These are phyloP conservation scores for Drosophila persimilis DNA, from an alignment of 1,140 invertebrate species.

Conservation along the genomic window DNA sequence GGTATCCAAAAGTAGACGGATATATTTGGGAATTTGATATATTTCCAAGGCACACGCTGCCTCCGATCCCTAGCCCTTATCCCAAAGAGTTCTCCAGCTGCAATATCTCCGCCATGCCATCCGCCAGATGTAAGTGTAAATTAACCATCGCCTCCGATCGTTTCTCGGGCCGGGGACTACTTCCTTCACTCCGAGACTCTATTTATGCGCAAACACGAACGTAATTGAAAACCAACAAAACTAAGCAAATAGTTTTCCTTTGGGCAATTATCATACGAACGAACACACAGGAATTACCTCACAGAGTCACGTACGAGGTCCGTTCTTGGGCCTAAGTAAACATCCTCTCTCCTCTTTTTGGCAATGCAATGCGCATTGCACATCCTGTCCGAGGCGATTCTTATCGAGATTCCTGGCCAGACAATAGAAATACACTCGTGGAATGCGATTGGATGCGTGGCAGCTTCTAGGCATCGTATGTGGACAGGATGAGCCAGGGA, in stretches of 20 bases:
- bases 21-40: conserved; percentile 61
- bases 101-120: conserved; percentile 1
- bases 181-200: conserved; percentile 40
- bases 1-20: background rate
- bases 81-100: conserved; percentile 27
- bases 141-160: conserved; percentile 35
- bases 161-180: conserved; percentile 32
- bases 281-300: conserved; percentile 48
- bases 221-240: conserved; percentile 73
- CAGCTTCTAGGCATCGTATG: conserved; percentile 46
- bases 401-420: conserved; percentile 52
- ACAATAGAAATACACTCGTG: conserved; percentile 28
- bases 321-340: conserved; percentile 58
- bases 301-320: conserved; percentile 66
- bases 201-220: conserved; percentile 59
- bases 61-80: background rate
- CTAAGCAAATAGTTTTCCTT: conserved; percentile 60
- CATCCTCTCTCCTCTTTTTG: conserved; percentile 62
- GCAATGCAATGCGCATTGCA: conserved; percentile 52
- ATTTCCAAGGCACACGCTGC: conserved; percentile 59
- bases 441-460: conserved; percentile 40
- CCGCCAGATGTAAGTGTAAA: conserved; percentile 41
- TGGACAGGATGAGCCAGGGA: conserved; percentile 50
- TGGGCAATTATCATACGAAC: conserved; percentile 41
- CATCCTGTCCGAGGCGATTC: conserved; percentile 66